Base-by-base conservation (phyloP, 2,797 vertebrate genomes). In the Danio albolineatus region DNA sequence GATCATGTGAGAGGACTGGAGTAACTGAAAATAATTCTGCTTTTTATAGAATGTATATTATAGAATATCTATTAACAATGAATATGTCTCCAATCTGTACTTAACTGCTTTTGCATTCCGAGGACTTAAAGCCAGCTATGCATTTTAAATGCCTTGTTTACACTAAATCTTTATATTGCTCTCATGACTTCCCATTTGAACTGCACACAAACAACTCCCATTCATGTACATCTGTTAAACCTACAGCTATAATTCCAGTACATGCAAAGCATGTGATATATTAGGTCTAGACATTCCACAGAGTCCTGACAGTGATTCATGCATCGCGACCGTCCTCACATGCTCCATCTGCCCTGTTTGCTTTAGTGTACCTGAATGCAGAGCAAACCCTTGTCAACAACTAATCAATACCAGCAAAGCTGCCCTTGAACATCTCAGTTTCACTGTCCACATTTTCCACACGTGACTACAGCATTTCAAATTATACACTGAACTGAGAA, bases 221-320 rank as follows among this genome's bases (percentile, higher is more conserved):
- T 70, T 73, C 74, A 69, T 12, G 43, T 77, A 64, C 39, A 71
- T 77, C 59, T 54, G 19, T 54, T 76, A 49, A 65, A 53, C 14
- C 75, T 64, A 46, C 39, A 70, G 56, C 10, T 62, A 53, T 38
- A 80, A 54, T 53, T 74, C 39, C 60, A 72, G 73, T 84, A 81
- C 62, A 80, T 28, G 72, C 84, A 77, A 28, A 82, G 73, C 60
- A 86, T 80, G 85, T 76, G 86, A 61, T 83, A 77, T 74, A 81
- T 80, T 51, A 81, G 76, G 77, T 83, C 79, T 78, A 85, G 74
- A 59, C 77, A 90, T 91, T 90, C 84, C 87, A 89, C 73, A 28
- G 83, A 86, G 88, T 90, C 90, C 74, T 67, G 76, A 87, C 85
- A 86, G 83, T 56, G 73, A 88, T 66, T 79, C 87, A 87, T 86